Conservation (phyloP, 2,113 vertebrate species). For the Coracopsis vasa region DNA sequence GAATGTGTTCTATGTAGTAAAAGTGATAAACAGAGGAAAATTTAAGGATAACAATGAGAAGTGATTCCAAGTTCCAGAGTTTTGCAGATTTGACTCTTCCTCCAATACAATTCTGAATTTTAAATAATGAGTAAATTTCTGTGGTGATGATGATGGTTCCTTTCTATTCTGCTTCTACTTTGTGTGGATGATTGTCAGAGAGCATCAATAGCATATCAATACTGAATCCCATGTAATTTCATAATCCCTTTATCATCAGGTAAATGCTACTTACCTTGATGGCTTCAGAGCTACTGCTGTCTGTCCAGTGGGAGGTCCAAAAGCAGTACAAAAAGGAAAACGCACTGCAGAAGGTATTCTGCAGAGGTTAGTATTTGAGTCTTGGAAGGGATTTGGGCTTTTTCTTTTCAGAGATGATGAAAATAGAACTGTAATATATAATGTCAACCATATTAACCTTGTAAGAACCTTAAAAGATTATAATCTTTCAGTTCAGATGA, state of each 20-base stretch:
- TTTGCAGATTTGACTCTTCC: background rate
- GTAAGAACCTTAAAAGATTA: background rate
- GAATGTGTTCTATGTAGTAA: background rate
- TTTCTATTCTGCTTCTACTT: background rate
- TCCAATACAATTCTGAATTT: background rate
- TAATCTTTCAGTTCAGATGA: background rate
- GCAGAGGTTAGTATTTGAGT: conserved; percentile 72
- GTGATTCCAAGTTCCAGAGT: background rate
- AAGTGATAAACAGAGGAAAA: background rate
- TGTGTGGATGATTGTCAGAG: background rate
- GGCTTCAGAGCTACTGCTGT: conserved; percentile 86
- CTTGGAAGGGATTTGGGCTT: background rate
- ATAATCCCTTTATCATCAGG: conserved; percentile 59
- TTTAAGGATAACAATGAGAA: background rate
- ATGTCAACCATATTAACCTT: background rate
- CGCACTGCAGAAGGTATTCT: conserved; percentile 82
- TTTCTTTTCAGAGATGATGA: background rate
- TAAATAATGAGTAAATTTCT: background rate
- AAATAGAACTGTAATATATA: background rate
- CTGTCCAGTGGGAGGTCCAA: conserved; percentile 80
- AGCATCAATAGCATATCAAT: background rate
- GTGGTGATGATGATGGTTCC: background rate
- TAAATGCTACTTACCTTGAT: conserved; percentile 84
- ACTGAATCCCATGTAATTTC: background rate
- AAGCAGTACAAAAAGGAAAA: conserved; percentile 79